A percentile compares a stretch with the other conserved stretches of the same genome.
Conservation (phyloP, 2,888 invertebrate genomes). For the Laothoe populi region DNA sequence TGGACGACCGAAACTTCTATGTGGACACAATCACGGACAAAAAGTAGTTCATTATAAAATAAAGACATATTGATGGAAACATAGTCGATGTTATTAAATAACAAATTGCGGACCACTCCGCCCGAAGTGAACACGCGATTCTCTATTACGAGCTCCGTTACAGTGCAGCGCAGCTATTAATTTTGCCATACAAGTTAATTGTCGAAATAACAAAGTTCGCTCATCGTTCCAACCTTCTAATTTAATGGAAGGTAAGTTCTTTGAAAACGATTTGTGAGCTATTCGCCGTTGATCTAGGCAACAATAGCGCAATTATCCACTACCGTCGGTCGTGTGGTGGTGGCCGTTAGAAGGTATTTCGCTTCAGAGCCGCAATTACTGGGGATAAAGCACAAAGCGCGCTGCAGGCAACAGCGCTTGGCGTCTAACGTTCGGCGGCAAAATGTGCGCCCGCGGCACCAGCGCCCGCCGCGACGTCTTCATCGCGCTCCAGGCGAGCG, state of each 20-base stretch:
- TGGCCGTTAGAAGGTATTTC: slow-evolving; percentile 61
- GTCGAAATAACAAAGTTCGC: slow-evolving; percentile 68
- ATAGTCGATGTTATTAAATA: slow-evolving; percentile 9
- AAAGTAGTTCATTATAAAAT: not conserved
- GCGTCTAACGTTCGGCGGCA: slow-evolving; percentile 62
- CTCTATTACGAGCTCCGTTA: slow-evolving; percentile 51
- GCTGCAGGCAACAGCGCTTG: slow-evolving; percentile 63
- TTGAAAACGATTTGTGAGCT: slow-evolving; percentile 67
- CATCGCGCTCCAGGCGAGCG: slow-evolving; percentile 74
- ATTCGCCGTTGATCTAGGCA: slow-evolving; percentile 60
- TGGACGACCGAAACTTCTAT: too few species aligned
- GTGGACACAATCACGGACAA: not conserved
- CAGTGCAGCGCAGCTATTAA: slow-evolving; percentile 67
- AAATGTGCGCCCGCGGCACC: slow-evolving; percentile 71
- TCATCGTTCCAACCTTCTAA: slow-evolving; percentile 66
- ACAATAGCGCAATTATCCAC: slow-evolving; percentile 81
- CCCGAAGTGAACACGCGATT: slow-evolving; percentile 57
- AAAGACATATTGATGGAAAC: slow-evolving; percentile 34
- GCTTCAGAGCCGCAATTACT: slow-evolving; percentile 72
- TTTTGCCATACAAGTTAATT: slow-evolving; percentile 73
- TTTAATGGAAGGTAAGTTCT: slow-evolving; percentile 63
- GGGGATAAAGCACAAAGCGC: slow-evolving; percentile 75
- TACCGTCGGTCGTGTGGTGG: slow-evolving; percentile 71
- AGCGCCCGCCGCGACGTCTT: slow-evolving; percentile 63
- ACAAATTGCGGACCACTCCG: slow-evolving; percentile 34